phyloP scores from a whole-genome alignment of 2,797 vertebrate species.

The Sebastes hubbsi region DNA sequence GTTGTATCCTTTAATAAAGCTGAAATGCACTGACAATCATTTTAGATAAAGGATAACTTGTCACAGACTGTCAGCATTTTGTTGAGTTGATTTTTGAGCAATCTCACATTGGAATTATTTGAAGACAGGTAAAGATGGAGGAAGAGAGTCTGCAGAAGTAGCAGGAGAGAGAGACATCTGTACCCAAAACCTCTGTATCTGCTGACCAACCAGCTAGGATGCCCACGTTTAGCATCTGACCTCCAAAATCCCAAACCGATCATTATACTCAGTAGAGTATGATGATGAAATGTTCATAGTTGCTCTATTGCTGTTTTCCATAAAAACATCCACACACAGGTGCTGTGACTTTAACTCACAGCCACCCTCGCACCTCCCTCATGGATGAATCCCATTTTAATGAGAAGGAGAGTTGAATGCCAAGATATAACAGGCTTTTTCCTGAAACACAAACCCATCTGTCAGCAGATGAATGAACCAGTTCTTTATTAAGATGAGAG shows the following conservation, averaged over 20 bases:
- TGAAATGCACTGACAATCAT: neutral
- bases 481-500: neutral
- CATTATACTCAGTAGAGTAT: slow-evolving; percentile 26
- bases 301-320: slow-evolving; percentile 35
- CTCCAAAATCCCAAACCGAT: slow-evolving; percentile 28
- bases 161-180: slow-evolving; percentile 7
- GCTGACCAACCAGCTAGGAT: slow-evolving; percentile 13
- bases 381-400: slow-evolving; percentile 8
- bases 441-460: neutral
- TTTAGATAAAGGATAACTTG: neutral
- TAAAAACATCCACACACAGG: neutral
- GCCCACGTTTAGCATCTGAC: slow-evolving; percentile 48
- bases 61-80: neutral
- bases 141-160: neutral
- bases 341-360: slow-evolving; percentile 3
- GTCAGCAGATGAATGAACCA: neutral
- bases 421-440: slow-evolving; percentile 14
- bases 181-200: neutral
- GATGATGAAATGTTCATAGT: slow-evolving; percentile 23
- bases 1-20: neutral
- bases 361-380: neutral
- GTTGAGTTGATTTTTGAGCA: neutral
- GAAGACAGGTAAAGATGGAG: neutral
- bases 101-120: neutral
- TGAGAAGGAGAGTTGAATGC: neutral